Evolutionary conservation across 2,113 vertebrate genomes (phyloP).

Genomic region (Capricornis sumatraensis): DNA sequence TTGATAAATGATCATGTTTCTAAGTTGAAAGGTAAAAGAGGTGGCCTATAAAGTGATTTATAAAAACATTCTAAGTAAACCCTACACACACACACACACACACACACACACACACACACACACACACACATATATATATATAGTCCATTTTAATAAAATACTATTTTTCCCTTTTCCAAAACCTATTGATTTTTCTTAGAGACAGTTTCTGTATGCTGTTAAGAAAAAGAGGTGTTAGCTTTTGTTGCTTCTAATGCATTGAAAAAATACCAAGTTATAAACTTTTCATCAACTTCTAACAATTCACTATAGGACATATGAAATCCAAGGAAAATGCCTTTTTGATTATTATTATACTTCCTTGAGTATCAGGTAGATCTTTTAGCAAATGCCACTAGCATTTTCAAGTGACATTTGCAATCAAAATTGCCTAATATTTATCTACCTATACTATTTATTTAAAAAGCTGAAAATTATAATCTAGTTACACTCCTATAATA

Average conservation of each 20-base stretch:
- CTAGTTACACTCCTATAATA: not conserved
- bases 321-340: not conserved
- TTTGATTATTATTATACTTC: not conserved
- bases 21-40: not conserved
- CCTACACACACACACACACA: not conserved
- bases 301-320: not conserved
- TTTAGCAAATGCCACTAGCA: not conserved
- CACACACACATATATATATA: not conserved
- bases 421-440: not conserved
- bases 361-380: not conserved
- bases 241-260: not conserved
- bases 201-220: not conserved
- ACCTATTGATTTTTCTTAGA: not conserved
- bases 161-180: not conserved
- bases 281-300: constrained; percentile 2
- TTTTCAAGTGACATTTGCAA: constrained; percentile 15
- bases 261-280: not conserved
- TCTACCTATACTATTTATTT: not conserved
- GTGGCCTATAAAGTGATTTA: not conserved
- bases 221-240: not conserved
- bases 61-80: not conserved
- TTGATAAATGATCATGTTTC: not conserved
- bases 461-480: not conserved
- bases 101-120: not conserved
- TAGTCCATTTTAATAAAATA: not conserved